Percentiles rank a stretch among this genome's conserved stretches.
Conservation (phyloP, 2,888 invertebrate genomes). For the Marronus borbonicus region DNA sequence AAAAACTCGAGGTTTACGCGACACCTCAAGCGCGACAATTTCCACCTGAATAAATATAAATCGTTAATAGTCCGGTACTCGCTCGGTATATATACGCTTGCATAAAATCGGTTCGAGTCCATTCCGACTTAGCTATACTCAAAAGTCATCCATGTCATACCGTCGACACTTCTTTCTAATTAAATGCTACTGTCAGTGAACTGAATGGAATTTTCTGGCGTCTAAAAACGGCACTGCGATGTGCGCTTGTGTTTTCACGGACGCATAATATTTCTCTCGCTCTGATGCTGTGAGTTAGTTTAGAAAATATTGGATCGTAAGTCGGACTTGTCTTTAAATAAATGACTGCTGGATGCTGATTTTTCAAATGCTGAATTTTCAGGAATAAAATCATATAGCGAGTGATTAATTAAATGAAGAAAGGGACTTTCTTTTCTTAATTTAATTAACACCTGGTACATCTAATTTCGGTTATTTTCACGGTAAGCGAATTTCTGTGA, state of each 20-base stretch:
- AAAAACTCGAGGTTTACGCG: neutral
- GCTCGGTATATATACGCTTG: neutral
- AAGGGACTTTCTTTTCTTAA: too few species aligned
- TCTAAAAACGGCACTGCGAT: conserved; percentile 38
- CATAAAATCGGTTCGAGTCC: conserved; percentile 15
- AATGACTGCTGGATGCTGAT: too few species aligned
- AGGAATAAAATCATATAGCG: too few species aligned
- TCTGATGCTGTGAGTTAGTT: neutral
- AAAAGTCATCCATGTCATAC: conserved; percentile 20
- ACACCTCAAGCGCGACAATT: conserved; percentile 25
- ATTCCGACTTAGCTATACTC: conserved; percentile 17
- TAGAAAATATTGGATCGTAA: neutral
- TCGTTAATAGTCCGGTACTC: conserved; percentile 5
- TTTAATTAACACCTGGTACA: too few species aligned
- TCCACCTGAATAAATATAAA: conserved; percentile 26
- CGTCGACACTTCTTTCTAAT: conserved; percentile 38
- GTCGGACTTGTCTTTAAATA: neutral
- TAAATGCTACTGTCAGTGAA: conserved; percentile 42
- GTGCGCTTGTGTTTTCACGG: conserved; percentile 24
- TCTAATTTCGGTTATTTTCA: too few species aligned
- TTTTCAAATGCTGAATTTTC: too few species aligned
- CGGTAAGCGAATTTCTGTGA: too few species aligned
- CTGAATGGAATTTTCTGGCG: conserved; percentile 42
- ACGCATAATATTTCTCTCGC: conserved; percentile 21
- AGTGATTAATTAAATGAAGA: too few species aligned